Conservation (phyloP, 2,888 invertebrate genomes). For the Euplexia lucipara region DNA sequence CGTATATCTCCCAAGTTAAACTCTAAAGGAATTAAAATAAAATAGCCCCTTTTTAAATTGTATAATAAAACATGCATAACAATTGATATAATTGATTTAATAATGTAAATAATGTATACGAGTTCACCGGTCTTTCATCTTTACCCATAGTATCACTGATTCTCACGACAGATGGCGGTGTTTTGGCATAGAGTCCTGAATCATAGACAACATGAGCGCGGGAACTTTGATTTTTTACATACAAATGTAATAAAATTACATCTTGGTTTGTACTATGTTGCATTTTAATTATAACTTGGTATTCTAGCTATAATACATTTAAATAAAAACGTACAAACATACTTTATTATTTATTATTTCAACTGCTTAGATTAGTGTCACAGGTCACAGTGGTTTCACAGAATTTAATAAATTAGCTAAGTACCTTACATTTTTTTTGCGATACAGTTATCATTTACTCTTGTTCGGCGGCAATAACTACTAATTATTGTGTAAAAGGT, state of each 20-base stretch:
- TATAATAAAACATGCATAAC: not conserved
- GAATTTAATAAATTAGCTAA: too few relatives aligned
- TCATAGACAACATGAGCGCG: slow-evolving; percentile 41
- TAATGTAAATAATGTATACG: not conserved
- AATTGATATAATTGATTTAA: not conserved
- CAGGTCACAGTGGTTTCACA: not conserved
- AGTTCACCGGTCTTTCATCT: not conserved
- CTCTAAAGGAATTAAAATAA: not conserved
- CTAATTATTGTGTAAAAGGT: not conserved
- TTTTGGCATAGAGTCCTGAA: slow-evolving; percentile 38
- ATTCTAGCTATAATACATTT: not conserved
- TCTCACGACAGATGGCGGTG: slow-evolving; percentile 54
- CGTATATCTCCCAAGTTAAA: slow-evolving; percentile 3
- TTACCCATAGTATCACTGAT: not conserved
- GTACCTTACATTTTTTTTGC: too few relatives aligned
- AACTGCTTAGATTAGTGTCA: not conserved
- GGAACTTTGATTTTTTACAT: slow-evolving; percentile 28
- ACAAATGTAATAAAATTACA: not conserved
- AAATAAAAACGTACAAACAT: not conserved
- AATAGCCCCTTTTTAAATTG: not conserved
- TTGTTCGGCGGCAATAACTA: not conserved
- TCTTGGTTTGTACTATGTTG: not conserved
- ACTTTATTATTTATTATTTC: not conserved
- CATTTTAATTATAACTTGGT: not conserved
- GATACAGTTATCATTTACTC: too few relatives aligned